Base-by-base conservation (phyloP, 2,888 invertebrate species). In the Hypolimnas misippus region DNA sequence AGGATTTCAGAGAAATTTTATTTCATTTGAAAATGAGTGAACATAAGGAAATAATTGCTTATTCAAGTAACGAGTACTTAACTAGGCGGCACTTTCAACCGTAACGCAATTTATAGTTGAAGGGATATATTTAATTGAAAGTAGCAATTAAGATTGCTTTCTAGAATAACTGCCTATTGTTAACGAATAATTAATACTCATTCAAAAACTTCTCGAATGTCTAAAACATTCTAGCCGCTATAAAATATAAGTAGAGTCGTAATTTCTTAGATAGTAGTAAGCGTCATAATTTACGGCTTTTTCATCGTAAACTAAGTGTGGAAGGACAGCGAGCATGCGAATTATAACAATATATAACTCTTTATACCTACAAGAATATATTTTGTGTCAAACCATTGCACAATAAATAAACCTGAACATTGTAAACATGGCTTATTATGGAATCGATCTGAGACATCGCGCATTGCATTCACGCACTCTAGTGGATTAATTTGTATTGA, bases 131-230 rank as follows among this genome's bases (percentile, higher is more conserved):
- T 63, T 71, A 68, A 71, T 70, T 70, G 56, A 63, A 72, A 64
- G 62, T 57, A 62, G 65, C 67, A 70, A 71, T 72, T 72, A 70
- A 71, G 63, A 63, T 70, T 67, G 62, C 68, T 68, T 63, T 63
- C 66, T 61, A 57, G 64, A 68, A 50, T 63, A 66, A 69, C 64
- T 57, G 42, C 56, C 63, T 51, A 66, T 66, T 66, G 64, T 66
- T 56, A 55, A 58, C 54, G 55, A 25, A 49, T 42, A 59, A 63
- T 62, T 50, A 50, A 55, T 51, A 42, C 17, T 52, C 29, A 56
- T 58, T 56, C 51, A 38, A 60, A 40, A 52, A 38, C 60, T 29
- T 60, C 52, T 60, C 35, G 51, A 56, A 56, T 52, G 52, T 59
- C 44, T 33, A 29, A 55, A 29, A 53, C 42, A 53, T 63, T 58